These are phyloP conservation scores for Phortica magna DNA, from an alignment of 2,888 invertebrate genomes.

Conservation along the genomic window DNA sequence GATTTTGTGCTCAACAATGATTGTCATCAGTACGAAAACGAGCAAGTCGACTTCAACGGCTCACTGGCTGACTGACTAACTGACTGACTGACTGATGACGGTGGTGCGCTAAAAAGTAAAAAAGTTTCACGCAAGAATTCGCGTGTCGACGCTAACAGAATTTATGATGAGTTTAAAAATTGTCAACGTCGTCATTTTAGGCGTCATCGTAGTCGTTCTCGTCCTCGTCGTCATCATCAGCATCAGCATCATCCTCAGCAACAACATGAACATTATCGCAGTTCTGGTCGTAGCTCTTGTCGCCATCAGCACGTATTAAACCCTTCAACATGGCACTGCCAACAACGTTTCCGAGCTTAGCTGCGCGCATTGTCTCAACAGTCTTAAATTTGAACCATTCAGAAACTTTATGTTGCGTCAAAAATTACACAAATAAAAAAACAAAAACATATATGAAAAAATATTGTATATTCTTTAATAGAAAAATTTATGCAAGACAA, in stretches of 20 bases:
- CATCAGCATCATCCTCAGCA: background rate
- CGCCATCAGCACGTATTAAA: constrained; percentile 15
- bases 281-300: background rate
- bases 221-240: background rate
- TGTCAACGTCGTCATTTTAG: constrained; percentile 13
- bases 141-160: background rate
- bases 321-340: constrained; percentile 5
- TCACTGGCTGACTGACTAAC: background rate
- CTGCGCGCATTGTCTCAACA: background rate
- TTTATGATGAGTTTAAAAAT: constrained; percentile 25
- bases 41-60: too few relatives aligned
- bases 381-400: background rate
- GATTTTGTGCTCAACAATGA: background rate
- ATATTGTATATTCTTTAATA: background rate
- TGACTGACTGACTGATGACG: background rate
- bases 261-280: background rate
- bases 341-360: background rate
- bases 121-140: background rate
- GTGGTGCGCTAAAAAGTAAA: background rate
- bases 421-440: background rate
- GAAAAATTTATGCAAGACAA: background rate
- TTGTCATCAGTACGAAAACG: background rate
- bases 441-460: background rate
- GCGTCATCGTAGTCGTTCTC: background rate
- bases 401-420: constrained; percentile 10